Evolutionary conservation across 1,140 invertebrate genomes (phyloP).

Genomic region (Micrasema minimum): DNA sequence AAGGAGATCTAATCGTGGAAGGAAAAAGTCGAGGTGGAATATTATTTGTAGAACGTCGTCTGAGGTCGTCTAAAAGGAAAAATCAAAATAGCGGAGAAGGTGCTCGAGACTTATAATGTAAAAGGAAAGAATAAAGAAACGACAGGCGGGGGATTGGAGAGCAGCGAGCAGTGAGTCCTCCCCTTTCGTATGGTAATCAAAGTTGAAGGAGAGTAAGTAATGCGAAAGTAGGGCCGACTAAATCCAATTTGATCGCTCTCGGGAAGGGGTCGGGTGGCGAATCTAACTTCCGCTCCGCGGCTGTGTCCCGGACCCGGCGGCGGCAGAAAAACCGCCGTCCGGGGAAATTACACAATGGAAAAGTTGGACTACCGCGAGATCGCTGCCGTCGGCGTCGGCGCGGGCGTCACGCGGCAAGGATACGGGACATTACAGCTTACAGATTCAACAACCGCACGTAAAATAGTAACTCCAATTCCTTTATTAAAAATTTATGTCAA

Average conservation of each 20-base stretch:
- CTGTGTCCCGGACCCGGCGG: background rate
- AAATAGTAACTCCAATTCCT: too few relatives aligned
- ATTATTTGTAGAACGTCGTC: slow-evolving; percentile 6
- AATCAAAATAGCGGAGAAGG: slow-evolving; percentile 27
- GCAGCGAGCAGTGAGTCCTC: slow-evolving; percentile 44
- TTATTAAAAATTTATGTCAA: background rate
- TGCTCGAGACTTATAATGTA: slow-evolving; percentile 35
- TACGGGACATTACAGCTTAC: slow-evolving; percentile 20
- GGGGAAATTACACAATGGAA: slow-evolving; percentile 49
- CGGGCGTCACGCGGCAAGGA: slow-evolving; percentile 19
- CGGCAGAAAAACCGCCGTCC: slow-evolving; percentile 20
- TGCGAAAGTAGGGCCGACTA: slow-evolving; percentile 51
- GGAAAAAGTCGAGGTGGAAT: background rate
- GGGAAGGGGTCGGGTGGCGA: background rate
- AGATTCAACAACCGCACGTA: too few relatives aligned
- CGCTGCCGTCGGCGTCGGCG: slow-evolving; percentile 4
- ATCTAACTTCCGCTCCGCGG: background rate
- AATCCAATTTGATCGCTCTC: slow-evolving; percentile 52
- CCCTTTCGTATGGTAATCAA: slow-evolving; percentile 54
- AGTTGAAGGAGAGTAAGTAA: slow-evolving; percentile 53
- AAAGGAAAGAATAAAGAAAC: slow-evolving; percentile 42
- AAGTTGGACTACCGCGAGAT: slow-evolving; percentile 33
- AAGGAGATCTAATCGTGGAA: background rate
- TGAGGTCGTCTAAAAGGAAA: slow-evolving; percentile 24
- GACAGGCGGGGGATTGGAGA: slow-evolving; percentile 28